These are phyloP conservation scores for Syrphus vitripennis DNA, from an alignment of 2,888 invertebrate genomes.

Conservation along the genomic window DNA sequence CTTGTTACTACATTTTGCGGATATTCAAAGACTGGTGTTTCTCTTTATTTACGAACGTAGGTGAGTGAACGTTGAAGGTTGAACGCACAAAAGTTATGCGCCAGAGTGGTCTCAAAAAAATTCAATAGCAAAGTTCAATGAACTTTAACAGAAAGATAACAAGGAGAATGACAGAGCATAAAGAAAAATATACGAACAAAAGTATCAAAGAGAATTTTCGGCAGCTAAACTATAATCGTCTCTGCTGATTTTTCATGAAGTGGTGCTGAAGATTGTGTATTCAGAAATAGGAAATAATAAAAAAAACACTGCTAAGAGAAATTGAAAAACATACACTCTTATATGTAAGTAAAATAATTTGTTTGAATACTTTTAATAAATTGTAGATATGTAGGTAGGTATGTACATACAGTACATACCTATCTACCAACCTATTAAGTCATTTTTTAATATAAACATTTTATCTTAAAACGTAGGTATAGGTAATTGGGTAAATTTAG, in stretches of 20 bases:
- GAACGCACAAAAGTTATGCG: constrained; percentile 46
- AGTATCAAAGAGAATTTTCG: constrained; percentile 60
- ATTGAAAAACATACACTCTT: neutral
- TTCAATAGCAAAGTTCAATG: constrained; percentile 69
- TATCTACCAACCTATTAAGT: too few species aligned
- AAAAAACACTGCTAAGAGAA: neutral
- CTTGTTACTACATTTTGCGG: constrained; percentile 69
- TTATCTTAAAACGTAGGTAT: too few species aligned
- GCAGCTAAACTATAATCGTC: constrained; percentile 30
- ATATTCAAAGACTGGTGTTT: constrained; percentile 41
- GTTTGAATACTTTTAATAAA: too few species aligned
- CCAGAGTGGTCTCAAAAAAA: constrained; percentile 37
- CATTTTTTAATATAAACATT: too few species aligned
- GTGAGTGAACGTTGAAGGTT: constrained; percentile 20
- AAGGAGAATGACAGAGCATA: neutral
- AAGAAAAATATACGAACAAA: constrained; percentile 20
- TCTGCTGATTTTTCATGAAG: neutral
- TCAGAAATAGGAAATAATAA: neutral
- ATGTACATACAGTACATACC: too few species aligned
- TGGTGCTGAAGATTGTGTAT: neutral
- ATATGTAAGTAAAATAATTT: neutral
- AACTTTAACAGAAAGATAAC: constrained; percentile 32
- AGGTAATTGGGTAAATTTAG: too few species aligned
- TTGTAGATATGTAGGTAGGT: too few species aligned
- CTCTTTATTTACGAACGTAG: constrained; percentile 54